Base-by-base conservation (phyloP, 2,797 vertebrate genomes). In the Cryptoprocta ferox region DNA sequence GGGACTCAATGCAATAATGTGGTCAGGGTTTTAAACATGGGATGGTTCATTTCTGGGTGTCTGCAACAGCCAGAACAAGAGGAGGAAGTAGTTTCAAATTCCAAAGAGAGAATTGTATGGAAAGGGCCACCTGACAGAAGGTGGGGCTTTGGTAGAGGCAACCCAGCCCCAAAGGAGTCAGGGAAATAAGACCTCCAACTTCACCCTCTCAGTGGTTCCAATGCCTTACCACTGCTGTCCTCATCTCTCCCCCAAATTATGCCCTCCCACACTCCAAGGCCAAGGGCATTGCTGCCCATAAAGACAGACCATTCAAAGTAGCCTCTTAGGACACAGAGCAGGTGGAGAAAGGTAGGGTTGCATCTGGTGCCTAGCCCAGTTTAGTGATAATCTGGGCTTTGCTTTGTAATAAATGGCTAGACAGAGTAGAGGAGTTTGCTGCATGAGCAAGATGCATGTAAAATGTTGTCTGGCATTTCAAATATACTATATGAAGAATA, bases 301-400 rank as follows among this genome's bases (percentile, higher is more conserved):
- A 30, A 45, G 30, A 56, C 0, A 35, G 76, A 14, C 2, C 26
- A 18, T 35, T 39, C 2, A 15, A 11, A 37, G 24, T 0, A 18
- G 2, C 26, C 5, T 53, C 28, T 35, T 15, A 21, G 32, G 11
- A 16, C 45, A 42, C 50, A 32, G 24, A 65, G 32, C 48, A 50
- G 11, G 76, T 37, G 2, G 39, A 32, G 35, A 39, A 42, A 18
- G 5, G 14, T 1, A 30, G 53, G 15, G 7, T 2, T 35, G 3
- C 5, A 1, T 4, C 61, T 11, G 1, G 30, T 1, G 4, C 39
- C 56, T 5, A 53, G 32, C 8, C 32, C 10, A 37, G n/a, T 5
- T 18, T 6, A 15, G 1, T 3, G 5, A 13, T 6, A 11, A 53
- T 66, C 59, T 66, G 16, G 9, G 8, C 4, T 84, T 65, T 42